These are phyloP conservation scores for Tragopan temminckii DNA, from an alignment of 2,797 vertebrate genomes.

Conservation along the genomic window DNA sequence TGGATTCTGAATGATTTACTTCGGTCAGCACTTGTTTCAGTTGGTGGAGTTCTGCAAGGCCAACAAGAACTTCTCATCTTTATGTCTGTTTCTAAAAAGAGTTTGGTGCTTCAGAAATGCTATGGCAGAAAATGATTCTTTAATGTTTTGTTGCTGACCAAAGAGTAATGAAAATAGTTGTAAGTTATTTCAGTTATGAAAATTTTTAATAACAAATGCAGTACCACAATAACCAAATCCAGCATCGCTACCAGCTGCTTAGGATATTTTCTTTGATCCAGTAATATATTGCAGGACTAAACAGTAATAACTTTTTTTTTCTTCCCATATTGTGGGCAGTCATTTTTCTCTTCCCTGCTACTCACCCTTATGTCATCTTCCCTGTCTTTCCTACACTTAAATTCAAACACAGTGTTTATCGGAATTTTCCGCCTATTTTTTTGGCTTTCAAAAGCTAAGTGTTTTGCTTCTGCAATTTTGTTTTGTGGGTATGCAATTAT, in stretches of 20 bases:
- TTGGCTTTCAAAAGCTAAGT: neutral
- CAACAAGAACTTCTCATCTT: neutral
- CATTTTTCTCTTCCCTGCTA: neutral
- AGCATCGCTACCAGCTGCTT: constrained; percentile 10
- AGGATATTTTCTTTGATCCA: constrained; percentile 26
- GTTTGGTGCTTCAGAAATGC: neutral
- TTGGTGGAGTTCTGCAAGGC: neutral
- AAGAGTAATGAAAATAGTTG: neutral
- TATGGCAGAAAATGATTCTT: neutral
- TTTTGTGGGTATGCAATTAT: neutral
- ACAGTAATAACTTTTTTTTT: neutral
- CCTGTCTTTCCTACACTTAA: neutral
- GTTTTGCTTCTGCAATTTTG: neutral
- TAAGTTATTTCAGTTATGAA: neutral
- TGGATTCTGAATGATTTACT: neutral
- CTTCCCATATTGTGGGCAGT: neutral
- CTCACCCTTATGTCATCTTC: neutral
- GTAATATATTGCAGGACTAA: constrained; percentile 34
- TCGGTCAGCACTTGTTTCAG: neutral
- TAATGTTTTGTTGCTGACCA: neutral
- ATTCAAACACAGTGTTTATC: neutral
- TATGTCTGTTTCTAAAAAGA: neutral
- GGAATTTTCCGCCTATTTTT: neutral
- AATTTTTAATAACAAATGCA: constrained; percentile 7
- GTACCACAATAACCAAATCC: constrained; percentile 8